Conservation (phyloP, 2,888 invertebrate genomes). For the Limnephilus auricula region DNA sequence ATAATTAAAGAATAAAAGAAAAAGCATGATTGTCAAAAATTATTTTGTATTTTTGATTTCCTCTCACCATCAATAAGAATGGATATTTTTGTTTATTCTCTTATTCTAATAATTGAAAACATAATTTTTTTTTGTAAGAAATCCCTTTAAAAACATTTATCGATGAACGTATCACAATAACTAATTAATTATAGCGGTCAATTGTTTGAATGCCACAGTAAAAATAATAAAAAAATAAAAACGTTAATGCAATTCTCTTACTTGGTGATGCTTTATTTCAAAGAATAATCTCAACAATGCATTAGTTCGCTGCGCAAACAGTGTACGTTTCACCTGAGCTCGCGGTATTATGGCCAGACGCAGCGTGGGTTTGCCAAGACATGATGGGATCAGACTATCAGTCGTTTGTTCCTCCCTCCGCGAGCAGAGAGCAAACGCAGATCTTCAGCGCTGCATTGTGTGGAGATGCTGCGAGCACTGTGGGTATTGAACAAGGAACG, state of each 20-base stretch:
- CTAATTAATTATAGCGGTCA: too few species aligned
- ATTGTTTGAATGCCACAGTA: background rate
- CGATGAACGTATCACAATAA: too few species aligned
- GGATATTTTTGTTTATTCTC: too few species aligned
- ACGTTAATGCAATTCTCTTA: background rate
- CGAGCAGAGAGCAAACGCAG: background rate
- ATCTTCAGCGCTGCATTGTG: background rate
- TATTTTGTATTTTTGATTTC: too few species aligned
- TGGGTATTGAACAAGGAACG: slow-evolving; percentile 15
- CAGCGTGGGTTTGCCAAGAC: slow-evolving; percentile 6
- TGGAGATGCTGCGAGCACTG: background rate
- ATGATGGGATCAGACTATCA: slow-evolving; percentile 33
- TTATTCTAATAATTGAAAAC: too few species aligned
- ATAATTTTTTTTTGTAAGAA: too few species aligned
- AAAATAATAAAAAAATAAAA: background rate
- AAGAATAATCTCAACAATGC: background rate
- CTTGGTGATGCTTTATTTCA: background rate
- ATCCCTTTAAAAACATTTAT: too few species aligned
- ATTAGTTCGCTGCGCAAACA: background rate
- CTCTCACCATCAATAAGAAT: too few species aligned
- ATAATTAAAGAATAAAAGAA: too few species aligned
- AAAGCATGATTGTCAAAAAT: too few species aligned
- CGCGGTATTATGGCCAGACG: slow-evolving; percentile 12
- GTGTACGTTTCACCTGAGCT: slow-evolving; percentile 4
- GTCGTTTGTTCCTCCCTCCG: slow-evolving; percentile 31